phyloP scores from a whole-genome alignment of 2,888 invertebrate species.

The Tachina fera region DNA sequence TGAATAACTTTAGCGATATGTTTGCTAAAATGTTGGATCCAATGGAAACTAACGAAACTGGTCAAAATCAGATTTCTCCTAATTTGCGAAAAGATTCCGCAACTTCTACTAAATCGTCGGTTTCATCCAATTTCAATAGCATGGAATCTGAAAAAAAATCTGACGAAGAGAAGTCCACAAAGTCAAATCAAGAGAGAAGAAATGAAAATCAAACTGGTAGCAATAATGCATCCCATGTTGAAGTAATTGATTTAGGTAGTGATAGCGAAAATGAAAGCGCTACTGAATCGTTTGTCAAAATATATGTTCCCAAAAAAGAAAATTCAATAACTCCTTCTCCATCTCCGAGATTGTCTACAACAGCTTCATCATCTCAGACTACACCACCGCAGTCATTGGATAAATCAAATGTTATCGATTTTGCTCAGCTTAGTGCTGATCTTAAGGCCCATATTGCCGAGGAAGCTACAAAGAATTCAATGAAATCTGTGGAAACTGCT shows the following conservation, averaged over 20 bases:
- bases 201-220: conserved; percentile 13
- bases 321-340: neutral
- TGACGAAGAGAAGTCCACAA: conserved; percentile 29
- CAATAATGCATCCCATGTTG: conserved; percentile 11
- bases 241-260: conserved; percentile 59
- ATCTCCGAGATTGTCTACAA: neutral
- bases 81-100: conserved; percentile 59
- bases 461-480: conserved; percentile 36
- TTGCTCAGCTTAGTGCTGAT: conserved; percentile 60
- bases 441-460: conserved; percentile 57
- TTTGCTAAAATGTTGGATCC: conserved; percentile 82
- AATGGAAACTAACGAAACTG: conserved; percentile 70
- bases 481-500: neutral
- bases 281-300: conserved; percentile 57
- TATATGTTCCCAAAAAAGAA: conserved; percentile 45
- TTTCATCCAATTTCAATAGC: conserved; percentile 31
- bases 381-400: conserved; percentile 55
- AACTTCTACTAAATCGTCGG: conserved; percentile 58
- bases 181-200: conserved; percentile 20
- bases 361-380: conserved; percentile 6
- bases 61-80: conserved; percentile 9
- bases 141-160: conserved; percentile 26
- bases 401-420: conserved; percentile 56
- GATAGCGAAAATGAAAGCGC: conserved; percentile 65
- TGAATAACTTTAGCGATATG: conserved; percentile 82